These are phyloP conservation scores for Drosophila sp. DNA, from an alignment of 1,140 invertebrate genomes.

Conservation along the genomic window DNA sequence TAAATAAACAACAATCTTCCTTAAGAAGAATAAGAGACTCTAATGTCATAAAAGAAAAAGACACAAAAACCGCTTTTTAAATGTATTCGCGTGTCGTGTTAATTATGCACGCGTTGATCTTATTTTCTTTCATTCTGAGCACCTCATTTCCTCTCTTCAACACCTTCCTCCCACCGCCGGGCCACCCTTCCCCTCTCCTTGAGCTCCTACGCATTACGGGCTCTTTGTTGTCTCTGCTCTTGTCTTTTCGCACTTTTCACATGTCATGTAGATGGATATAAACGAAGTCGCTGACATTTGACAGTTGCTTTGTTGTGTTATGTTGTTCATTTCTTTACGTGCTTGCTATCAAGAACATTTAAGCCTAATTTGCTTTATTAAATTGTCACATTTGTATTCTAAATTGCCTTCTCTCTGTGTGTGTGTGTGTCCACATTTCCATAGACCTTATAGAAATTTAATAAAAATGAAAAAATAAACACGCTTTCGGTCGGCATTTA, in stretches of 20 bases:
- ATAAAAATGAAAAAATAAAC: slow-evolving; percentile 1
- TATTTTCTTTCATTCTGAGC: slow-evolving; percentile 42
- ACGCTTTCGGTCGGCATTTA: neutral
- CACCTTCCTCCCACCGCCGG: neutral
- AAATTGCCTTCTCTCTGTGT: slow-evolving; percentile 7
- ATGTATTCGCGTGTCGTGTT: slow-evolving; percentile 63
- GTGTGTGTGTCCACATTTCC: neutral
- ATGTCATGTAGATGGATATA: slow-evolving; percentile 25
- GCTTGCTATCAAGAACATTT: slow-evolving; percentile 73
- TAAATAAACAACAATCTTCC: too few species aligned
- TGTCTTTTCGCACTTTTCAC: slow-evolving; percentile 15
- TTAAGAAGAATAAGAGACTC: neutral
- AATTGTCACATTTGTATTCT: slow-evolving; percentile 69
- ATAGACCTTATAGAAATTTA: slow-evolving; percentile 1
- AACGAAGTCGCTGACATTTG: slow-evolving; percentile 10
- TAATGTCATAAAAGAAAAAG: neutral
- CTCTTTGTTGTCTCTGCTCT: neutral
- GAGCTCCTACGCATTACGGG: slow-evolving; percentile 6
- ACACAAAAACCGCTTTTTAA: slow-evolving; percentile 12
- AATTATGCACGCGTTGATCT: slow-evolving; percentile 66
- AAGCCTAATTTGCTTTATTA: slow-evolving; percentile 78
- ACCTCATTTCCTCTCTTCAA: neutral
- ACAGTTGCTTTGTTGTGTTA: slow-evolving; percentile 25
- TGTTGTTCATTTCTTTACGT: slow-evolving; percentile 64
- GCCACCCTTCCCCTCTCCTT: neutral